Base-by-base conservation (phyloP, 92 coral and sea anemone genomes). In the Blastomussa wellsi region DNA sequence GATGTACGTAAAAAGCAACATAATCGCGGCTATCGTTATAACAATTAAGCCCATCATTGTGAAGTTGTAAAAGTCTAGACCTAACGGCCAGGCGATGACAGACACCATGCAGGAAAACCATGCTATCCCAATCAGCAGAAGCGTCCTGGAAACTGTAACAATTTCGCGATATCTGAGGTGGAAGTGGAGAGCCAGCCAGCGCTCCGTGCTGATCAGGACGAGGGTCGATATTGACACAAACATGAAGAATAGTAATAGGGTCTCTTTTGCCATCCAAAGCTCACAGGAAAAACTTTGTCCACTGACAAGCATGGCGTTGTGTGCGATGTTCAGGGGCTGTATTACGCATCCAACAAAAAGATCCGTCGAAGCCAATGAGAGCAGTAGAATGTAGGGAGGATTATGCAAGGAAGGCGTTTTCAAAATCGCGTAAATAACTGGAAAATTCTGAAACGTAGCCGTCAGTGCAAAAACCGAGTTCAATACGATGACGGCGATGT, bases 161-260 rank as follows among this genome's bases (percentile, higher is more conserved):
- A 64, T 60, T 44, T 79, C 72, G 12, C 53, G 73, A 65, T 79
- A 79, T 37, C 83, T 13, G 74, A 79, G 74, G 41, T 79, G 83
- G 10, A 32, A 79, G 44, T 79, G 83, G 16, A 79, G 72, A 26
- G 73, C 83, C 5, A 79, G 83, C 83, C 83, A 79, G 57, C 83
- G 83, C 83, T 79, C 83, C 7, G 83, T 79, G 42, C 83, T 79
- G 4, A 79, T 79, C 73, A 65, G 0, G 41, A 79, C 83, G 37
- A 79, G 39, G 10, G 83, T 79, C 28, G 39, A 62, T 36, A 79
- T 79, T 12, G 83, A 79, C 33, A 79, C 57, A 48, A 28, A 79
- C 83, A 79, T 79, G 57, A 79, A 79, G 2, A 79, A 24, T 42
- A 79, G 51, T 39, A 79, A 37, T 1, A 79, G 73, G 72, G 33